Evolutionary conservation across 2,888 invertebrate genomes (phyloP).

Genomic region (Drosophila rellima): DNA sequence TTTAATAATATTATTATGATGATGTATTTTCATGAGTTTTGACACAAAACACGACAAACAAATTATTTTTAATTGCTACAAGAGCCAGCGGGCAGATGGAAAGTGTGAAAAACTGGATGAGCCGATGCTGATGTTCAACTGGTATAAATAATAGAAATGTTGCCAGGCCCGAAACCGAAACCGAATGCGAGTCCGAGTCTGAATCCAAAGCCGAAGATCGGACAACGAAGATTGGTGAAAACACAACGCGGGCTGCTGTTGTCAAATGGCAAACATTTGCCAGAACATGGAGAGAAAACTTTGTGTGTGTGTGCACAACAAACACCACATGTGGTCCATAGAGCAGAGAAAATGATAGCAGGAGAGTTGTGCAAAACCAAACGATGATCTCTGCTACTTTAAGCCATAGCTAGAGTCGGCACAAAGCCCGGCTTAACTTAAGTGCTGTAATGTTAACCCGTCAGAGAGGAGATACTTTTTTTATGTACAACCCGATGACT

Average conservation of each 20-base stretch:
- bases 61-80: slow-evolving; percentile 81
- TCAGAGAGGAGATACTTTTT: slow-evolving; percentile 29
- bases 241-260: slow-evolving; percentile 45
- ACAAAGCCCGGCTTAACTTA: slow-evolving; percentile 66
- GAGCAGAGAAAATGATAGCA: background rate
- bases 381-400: slow-evolving; percentile 61
- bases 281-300: slow-evolving; percentile 66
- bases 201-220: slow-evolving; percentile 50
- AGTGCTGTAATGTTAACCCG: slow-evolving; percentile 66
- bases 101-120: slow-evolving; percentile 77
- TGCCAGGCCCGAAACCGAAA: slow-evolving; percentile 45
- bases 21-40: slow-evolving; percentile 73
- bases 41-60: slow-evolving; percentile 76
- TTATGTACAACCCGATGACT: slow-evolving; percentile 35
- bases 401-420: slow-evolving; percentile 52
- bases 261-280: slow-evolving; percentile 73
- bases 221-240: slow-evolving; percentile 55
- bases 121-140: slow-evolving; percentile 36
- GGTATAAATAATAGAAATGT: slow-evolving; percentile 78
- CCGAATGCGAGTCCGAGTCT: slow-evolving; percentile 26
- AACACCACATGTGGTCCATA: slow-evolving; percentile 77
- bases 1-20: slow-evolving; percentile 65
- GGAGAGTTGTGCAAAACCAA: slow-evolving; percentile 8
- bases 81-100: slow-evolving; percentile 52
- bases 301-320: slow-evolving; percentile 73